Conservation (phyloP, 53 echinoderm and acorn worm species). For the Astropecten irregularis region DNA sequence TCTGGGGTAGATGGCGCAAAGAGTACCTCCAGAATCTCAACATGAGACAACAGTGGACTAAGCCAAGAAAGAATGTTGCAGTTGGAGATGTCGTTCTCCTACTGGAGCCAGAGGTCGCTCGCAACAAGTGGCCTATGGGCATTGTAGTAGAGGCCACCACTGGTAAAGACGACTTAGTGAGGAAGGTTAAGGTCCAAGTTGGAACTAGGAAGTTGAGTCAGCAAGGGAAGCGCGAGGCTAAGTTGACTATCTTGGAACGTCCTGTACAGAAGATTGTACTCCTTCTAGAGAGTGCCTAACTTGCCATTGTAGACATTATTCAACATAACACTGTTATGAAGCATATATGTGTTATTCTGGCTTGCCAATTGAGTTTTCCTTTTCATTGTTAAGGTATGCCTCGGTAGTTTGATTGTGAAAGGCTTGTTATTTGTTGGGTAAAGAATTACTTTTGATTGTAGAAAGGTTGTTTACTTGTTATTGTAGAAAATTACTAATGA, state of each 20-base stretch:
- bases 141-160: constrained; percentile 10
- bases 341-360: too few species aligned
- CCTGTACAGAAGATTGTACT: constrained; percentile 26
- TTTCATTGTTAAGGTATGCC: too few species aligned
- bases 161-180: constrained; percentile 43
- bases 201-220: constrained; percentile 17
- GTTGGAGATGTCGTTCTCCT: constrained; percentile 65
- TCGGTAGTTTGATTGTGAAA: too few species aligned
- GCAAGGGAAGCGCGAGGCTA: constrained; percentile 18
- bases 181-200: constrained; percentile 32
- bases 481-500: too few species aligned
- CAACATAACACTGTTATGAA: too few species aligned
- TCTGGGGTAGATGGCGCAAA: constrained; percentile 68
- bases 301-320: neutral
- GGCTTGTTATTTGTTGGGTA: too few species aligned
- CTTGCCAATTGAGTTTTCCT: too few species aligned
- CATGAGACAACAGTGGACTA: constrained; percentile 53
- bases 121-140: constrained; percentile 59
- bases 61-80: constrained; percentile 28
- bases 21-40: constrained; percentile 56
- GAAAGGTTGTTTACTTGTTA: too few species aligned
- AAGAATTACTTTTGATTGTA: too few species aligned
- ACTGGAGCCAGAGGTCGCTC: constrained; percentile 32
- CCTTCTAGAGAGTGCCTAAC: constrained; percentile 16
- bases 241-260: neutral